Base-by-base conservation (phyloP, 2,888 invertebrate species). In the Ophion slaviceki region DNA sequence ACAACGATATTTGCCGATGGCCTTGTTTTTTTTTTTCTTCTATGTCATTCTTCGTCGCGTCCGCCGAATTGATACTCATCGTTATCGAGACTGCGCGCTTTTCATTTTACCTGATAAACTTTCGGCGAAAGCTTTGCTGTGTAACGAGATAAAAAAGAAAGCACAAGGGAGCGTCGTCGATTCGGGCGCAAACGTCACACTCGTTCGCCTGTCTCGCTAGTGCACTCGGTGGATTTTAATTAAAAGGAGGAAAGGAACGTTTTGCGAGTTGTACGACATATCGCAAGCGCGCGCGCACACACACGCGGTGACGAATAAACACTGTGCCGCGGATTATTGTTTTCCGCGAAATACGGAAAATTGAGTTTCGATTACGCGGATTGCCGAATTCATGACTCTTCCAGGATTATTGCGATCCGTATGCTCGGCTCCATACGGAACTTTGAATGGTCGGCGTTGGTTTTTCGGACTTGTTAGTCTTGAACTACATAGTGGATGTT, bases 341-440 rank as follows among this genome's bases (percentile, higher is more conserved):
- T 75, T 53, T 79, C 70, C 66, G 45, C n/a, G n/a, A 57, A 75
- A 67, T 36, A 82, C 74, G 74, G 53, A 28, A 74, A 40, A 20
- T 59, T 36, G 32, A 75, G 70, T 75, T 72, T 76, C 76, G 79
- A 82, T 66, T 28, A 36, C 47, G 17, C 57, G 32, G 70, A 53
- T 70, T 79, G 82, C 72, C 70, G 61, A 67, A 70, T 82, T 61
- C 85, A 85, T 85, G 85, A 85, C 82, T 14, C 14, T 53, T 3
- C 53, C 53, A 32, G 32, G 7, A 53, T 47, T 80, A 53, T 62
- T 64, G 17, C 24, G 62, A 72, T 20, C 57, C 45, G 40, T 71
- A n/a, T 11, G 24, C n/a, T 17, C 53, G 40, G 40, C 28, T 20
- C 40, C 68, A 71, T 28, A 62, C 45, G 59, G 45, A 72, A 59